phyloP scores from a whole-genome alignment of 2,888 invertebrate genomes.

The Invenusta paracnida region DNA sequence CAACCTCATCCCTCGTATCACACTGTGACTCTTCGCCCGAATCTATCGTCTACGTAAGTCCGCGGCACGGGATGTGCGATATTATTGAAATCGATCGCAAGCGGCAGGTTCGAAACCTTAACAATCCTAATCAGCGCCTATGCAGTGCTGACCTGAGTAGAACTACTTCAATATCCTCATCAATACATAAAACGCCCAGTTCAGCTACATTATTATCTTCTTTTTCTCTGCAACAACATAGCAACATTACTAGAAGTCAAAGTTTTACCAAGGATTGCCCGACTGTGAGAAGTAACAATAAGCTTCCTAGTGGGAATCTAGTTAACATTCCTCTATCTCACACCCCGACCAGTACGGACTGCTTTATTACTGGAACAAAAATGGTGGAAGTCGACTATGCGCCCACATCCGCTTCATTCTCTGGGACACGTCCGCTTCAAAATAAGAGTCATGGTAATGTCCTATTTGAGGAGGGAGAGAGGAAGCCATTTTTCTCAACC shows the following conservation, averaged over 20 bases:
- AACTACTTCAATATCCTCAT: no score
- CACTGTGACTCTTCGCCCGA: neutral
- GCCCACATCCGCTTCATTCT: neutral
- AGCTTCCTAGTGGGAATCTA: neutral
- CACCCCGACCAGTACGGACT: neutral
- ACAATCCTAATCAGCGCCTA: neutral
- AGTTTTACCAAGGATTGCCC: slow-evolving; percentile 23
- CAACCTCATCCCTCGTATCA: neutral
- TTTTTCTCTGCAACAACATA: no score
- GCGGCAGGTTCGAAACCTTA: neutral
- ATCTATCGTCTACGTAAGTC: neutral
- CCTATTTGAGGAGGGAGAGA: neutral
- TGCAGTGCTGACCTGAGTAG: neutral
- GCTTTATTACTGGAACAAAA: neutral
- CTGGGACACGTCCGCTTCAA: neutral
- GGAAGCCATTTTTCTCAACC: neutral
- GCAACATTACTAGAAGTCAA: neutral
- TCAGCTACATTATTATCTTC: no score
- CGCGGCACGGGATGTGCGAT: neutral
- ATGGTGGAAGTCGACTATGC: neutral
- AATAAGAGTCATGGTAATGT: neutral
- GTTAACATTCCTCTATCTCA: neutral
- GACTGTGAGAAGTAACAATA: neutral
- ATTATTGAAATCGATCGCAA: slow-evolving; percentile 18
- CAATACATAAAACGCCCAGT: no score